Percentiles rank a stretch among this genome's conserved stretches.
Evolutionary conservation across 1,140 invertebrate genomes (phyloP).

Genomic region (Condylostylus longicornis): DNA sequence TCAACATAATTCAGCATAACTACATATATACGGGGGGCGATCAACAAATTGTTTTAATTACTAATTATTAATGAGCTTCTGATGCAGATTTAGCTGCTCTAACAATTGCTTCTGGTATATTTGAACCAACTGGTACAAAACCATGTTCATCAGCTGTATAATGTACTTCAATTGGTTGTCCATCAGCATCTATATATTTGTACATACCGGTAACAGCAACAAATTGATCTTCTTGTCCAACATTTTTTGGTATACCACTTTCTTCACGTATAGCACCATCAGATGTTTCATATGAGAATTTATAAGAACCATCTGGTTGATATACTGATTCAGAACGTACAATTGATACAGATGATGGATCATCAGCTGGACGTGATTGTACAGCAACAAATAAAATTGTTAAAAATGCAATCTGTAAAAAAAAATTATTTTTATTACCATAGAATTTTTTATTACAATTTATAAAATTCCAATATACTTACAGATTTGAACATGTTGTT

Average conservation of each 20-base stretch:
- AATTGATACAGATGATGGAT: neutral
- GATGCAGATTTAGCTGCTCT: constrained; percentile 19
- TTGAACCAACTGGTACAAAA: constrained; percentile 42
- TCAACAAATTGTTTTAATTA: no score
- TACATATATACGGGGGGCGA: no score
- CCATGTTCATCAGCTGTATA: constrained; percentile 52
- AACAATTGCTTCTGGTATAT: constrained; percentile 32
- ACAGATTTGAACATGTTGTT: constrained; percentile 24
- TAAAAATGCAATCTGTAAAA: neutral
- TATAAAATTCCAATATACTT: constrained; percentile 6
- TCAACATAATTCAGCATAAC: no score
- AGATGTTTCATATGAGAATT: constrained; percentile 20
- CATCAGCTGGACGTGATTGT: neutral
- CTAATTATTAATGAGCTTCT: no score
- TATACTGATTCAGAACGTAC: constrained; percentile 7
- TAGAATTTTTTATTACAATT: neutral
- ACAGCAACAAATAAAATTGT: neutral
- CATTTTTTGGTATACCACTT: constrained; percentile 16
- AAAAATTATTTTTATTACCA: neutral
- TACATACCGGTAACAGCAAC: constrained; percentile 35
- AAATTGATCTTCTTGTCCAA: constrained; percentile 15
- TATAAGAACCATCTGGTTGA: constrained; percentile 24
- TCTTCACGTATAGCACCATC: constrained; percentile 26
- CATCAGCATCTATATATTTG: constrained; percentile 44
- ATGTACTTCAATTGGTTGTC: constrained; percentile 48